These are phyloP conservation scores for Gadus chalcogrammus DNA, from an alignment of 2,113 vertebrate species.

Conservation along the genomic window DNA sequence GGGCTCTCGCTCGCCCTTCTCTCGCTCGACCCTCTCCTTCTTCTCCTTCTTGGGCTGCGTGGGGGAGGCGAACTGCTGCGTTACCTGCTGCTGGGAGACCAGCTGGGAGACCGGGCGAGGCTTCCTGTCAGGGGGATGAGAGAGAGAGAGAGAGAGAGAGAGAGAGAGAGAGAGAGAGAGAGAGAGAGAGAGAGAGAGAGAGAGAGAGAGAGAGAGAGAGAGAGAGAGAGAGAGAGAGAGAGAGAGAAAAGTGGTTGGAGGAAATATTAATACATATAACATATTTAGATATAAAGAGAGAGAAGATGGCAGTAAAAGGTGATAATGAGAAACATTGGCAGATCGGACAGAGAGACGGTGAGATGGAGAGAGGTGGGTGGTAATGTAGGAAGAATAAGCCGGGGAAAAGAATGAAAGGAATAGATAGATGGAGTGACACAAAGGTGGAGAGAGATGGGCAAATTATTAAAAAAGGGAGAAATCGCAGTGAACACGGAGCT, in stretches of 20 bases:
- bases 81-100: conserved; percentile 97
- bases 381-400: not conserved
- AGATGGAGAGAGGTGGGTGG: not conserved
- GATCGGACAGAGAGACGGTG: not conserved
- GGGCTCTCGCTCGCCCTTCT: conserved; percentile 93
- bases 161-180: not conserved
- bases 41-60: conserved; percentile 98
- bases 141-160: not conserved
- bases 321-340: too few species aligned
- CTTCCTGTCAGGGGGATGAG: conserved; percentile 78
- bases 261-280: too few species aligned
- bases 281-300: too few species aligned
- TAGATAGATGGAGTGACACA: not conserved
- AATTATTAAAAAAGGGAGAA: not conserved
- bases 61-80: conserved; percentile 95
- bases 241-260: conserved; percentile 22
- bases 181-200: too few species aligned
- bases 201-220: conserved; percentile 1
- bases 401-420: not conserved
- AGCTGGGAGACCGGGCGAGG: conserved; percentile 97
- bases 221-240: not conserved
- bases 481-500: not conserved
- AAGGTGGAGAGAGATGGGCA: not conserved
- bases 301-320: too few species aligned
- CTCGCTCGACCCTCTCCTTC: conserved; percentile 94